Evolutionary conservation across 1,140 invertebrate species (phyloP).

Genomic region (Tetragonula clypearis): DNA sequence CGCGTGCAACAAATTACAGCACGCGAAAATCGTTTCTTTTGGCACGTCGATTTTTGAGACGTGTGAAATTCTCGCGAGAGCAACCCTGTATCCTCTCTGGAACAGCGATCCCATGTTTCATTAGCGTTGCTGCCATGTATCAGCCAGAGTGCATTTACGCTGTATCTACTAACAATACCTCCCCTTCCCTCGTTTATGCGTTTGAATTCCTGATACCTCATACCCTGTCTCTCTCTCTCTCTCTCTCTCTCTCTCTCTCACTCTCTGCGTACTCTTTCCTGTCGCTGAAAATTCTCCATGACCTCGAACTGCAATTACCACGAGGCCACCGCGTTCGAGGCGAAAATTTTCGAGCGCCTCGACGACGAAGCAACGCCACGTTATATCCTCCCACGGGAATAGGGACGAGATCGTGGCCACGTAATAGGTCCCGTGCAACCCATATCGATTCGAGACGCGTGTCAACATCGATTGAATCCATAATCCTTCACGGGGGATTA

Average conservation of each 20-base stretch:
- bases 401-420: no score
- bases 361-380: neutral
- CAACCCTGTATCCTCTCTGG: no score
- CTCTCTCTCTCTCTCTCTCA: no score
- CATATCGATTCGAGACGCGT: conserved; percentile 18
- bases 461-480: conserved; percentile 38
- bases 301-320: neutral
- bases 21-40: neutral
- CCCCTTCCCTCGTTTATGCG: neutral
- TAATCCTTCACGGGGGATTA: conserved; percentile 47
- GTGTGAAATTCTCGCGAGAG: neutral
- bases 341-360: neutral
- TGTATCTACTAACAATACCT: neutral
- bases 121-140: neutral
- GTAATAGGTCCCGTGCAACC: no score
- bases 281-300: no score
- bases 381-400: neutral
- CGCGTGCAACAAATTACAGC: neutral
- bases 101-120: conserved; percentile 2
- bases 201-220: neutral
- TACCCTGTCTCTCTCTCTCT: neutral
- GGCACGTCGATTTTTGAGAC: neutral
- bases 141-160: neutral
- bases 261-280: no score
- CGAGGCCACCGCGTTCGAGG: neutral